These are phyloP conservation scores for Peromyscus maniculatus DNA, from an alignment of 2,113 vertebrate species.

Conservation along the genomic window DNA sequence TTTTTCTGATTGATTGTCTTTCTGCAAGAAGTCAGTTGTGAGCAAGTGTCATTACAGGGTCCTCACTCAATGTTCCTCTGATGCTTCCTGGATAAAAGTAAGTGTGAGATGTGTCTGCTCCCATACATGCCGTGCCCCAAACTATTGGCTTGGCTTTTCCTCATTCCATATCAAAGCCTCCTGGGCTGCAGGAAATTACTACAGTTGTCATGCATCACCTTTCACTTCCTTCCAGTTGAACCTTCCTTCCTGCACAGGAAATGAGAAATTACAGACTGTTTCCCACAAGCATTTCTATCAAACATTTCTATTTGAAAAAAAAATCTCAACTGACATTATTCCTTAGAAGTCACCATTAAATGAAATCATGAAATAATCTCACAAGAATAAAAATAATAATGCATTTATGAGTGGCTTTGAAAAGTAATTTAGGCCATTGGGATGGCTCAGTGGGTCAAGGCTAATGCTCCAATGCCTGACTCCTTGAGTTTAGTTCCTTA, in stretches of 20 bases:
- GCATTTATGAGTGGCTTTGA: not conserved
- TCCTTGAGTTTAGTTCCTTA: not conserved
- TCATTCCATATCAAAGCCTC: not conserved
- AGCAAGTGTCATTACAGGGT: not conserved
- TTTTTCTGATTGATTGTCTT: not conserved
- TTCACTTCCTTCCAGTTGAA: not conserved
- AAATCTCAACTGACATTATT: not conserved
- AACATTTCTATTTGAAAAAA: not conserved
- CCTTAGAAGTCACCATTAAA: not conserved
- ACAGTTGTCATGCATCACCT: not conserved
- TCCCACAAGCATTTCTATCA: not conserved
- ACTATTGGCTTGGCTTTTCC: too few relatives aligned
- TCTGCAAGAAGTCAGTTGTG: not conserved
- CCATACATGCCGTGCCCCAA: rapidly evolving
- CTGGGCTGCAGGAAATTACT: not conserved
- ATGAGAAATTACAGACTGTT: not conserved
- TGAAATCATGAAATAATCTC: not conserved
- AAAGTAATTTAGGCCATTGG: not conserved
- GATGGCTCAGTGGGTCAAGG: not conserved
- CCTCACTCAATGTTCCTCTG: too few relatives aligned
- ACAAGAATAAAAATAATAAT: not conserved
- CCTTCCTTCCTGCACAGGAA: not conserved
- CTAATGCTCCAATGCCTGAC: not conserved
- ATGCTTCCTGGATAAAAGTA: not conserved
- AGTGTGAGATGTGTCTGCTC: not conserved